phyloP scores from a whole-genome alignment of 2,888 invertebrate species.

The Chromoteleia sp. region DNA sequence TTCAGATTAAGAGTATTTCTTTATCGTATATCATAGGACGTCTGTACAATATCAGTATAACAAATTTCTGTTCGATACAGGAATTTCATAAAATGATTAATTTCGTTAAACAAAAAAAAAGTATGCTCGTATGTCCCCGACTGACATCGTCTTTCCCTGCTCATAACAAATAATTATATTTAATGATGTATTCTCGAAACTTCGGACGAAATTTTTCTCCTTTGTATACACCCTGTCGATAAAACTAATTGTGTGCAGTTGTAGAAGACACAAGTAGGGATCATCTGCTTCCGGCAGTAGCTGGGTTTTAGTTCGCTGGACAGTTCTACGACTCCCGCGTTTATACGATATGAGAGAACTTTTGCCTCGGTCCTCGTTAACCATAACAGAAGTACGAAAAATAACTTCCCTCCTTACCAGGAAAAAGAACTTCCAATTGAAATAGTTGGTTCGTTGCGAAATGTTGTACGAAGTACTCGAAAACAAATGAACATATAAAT shows the following conservation, averaged over 20 bases:
- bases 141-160: slow-evolving; percentile 23
- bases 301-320: slow-evolving; percentile 57
- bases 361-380: slow-evolving; percentile 61
- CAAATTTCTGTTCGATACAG: no score
- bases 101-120: slow-evolving; percentile 14
- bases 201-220: slow-evolving; percentile 42
- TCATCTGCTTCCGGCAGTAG: slow-evolving; percentile 65
- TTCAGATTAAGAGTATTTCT: no score
- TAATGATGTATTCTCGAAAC: slow-evolving; percentile 59
- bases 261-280: slow-evolving; percentile 66
- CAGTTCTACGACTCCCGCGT: slow-evolving; percentile 60
- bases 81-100: slow-evolving; percentile 2
- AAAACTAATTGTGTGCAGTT: slow-evolving; percentile 69
- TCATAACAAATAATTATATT: slow-evolving; percentile 60
- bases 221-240: slow-evolving; percentile 65
- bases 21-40: no score
- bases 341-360: slow-evolving; percentile 67
- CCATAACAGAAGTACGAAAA: slow-evolving; percentile 59
- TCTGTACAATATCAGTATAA: no score
- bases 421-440: slow-evolving; percentile 44
- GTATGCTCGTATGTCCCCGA: background rate
- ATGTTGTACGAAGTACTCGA: background rate
- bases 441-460: slow-evolving; percentile 32
- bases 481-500: slow-evolving; percentile 9
- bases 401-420: slow-evolving; percentile 49